Evolutionary conservation across 2,113 vertebrate species (phyloP), one percentile per base, ranked within the genome.

Genomic region (Laterallus jamaicensis): DNA sequence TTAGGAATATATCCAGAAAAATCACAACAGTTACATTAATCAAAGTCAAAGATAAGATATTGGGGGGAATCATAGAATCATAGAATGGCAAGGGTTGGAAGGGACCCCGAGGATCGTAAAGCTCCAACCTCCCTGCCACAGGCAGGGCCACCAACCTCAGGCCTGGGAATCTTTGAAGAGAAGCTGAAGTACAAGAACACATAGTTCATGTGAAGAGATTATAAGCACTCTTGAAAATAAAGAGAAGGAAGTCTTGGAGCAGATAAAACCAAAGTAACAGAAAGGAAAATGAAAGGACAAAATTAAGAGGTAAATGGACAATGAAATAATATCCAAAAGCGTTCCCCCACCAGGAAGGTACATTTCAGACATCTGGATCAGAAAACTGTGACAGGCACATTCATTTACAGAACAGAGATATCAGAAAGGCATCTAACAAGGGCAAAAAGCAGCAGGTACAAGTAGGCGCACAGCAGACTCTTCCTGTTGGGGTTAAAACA

Each of bases 281-380:
- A 71, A 32, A 87, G 20, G 12, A 19, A 92, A 82, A 68, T 29
- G 20, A 73, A 94, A 91, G 62, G 62, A 96, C 26, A 82, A 82
- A 92, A 91, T 76, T 85, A 90, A 85, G 70, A 85, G 13, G 31
- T 80, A 94, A 94, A 86, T 47, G 47, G 67, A 80, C 40, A 82
- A 59, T 24, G 35, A 85, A 89, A 66, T 71, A 62, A 84, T 26
- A 87, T 31, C 28, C 29, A 32, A 59, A 92, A 88, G 37, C 6
- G 2, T 8, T 85, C 37, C 44, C 10, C 13, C 0, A 19, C 16
- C 70, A 87, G 40, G 64, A 87, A 73, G 28, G 83, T 42, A 60
- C 49, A 22, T 92, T 95, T 86, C 90, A 95, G 82, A 85, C 35
- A 90, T 32, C 39, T 22, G 74, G 28, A 91, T 86, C 21, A 94